Percentiles rank a stretch among this genome's conserved stretches.
Conservation (phyloP, 1,140 invertebrate genomes). For the Diabrotica virgifera region DNA sequence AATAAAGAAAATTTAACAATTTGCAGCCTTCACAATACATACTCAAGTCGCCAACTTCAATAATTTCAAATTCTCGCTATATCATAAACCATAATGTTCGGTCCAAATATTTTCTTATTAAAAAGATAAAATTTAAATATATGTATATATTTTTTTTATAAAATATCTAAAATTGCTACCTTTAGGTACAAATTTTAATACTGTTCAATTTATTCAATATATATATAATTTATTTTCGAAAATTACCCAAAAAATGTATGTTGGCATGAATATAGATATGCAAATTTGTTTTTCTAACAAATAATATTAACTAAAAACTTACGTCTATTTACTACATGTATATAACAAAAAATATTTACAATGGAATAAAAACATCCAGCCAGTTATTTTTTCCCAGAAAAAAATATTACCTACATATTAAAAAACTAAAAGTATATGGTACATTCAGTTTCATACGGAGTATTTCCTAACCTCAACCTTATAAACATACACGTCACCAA, state of each 20-base stretch:
- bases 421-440: too few relatives aligned
- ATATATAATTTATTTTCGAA: conserved; percentile 30
- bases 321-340: conserved; percentile 29
- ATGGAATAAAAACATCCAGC: conserved; percentile 26
- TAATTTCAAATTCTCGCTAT: too few relatives aligned
- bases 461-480: too few relatives aligned
- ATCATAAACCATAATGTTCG: conserved; percentile 12
- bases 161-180: conserved; percentile 49
- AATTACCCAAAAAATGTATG: conserved; percentile 23
- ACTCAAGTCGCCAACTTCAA: too few relatives aligned
- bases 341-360: conserved; percentile 33
- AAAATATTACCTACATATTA: neutral
- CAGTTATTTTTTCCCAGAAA: conserved; percentile 16
- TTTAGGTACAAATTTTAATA: conserved; percentile 51
- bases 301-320: conserved; percentile 29
- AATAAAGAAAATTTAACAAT: too few relatives aligned
- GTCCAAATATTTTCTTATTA: conserved; percentile 38
- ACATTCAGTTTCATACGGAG: too few relatives aligned
- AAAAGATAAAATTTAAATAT: conserved; percentile 45
- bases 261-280: conserved; percentile 47
- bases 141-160: conserved; percentile 45
- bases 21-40: too few relatives aligned
- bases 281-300: conserved; percentile 39
- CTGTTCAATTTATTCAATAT: conserved; percentile 42
- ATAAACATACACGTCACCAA: too few relatives aligned